These are phyloP conservation scores for Synanthedon tipuliformis DNA, from an alignment of 2,888 invertebrate species.

Conservation along the genomic window DNA sequence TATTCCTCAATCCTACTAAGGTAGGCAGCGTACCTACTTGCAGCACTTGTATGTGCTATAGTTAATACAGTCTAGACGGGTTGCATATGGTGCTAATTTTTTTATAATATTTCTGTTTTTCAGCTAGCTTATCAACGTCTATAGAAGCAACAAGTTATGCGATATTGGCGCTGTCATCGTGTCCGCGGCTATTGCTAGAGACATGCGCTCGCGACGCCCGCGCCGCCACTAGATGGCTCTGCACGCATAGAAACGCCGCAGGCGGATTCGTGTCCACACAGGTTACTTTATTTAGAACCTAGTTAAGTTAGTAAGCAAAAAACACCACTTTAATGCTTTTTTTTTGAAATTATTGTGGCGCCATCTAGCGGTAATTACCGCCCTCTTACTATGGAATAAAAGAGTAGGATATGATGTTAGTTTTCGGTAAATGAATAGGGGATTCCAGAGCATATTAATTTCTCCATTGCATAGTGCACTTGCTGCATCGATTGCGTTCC, in stretches of 20 bases:
- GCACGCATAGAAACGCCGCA: constrained; percentile 73
- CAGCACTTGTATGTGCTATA: too few species aligned
- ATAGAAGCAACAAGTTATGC: constrained; percentile 79
- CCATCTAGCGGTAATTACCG: background rate
- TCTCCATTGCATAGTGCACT: too few species aligned
- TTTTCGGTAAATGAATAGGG: too few species aligned
- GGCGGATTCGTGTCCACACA: constrained; percentile 84
- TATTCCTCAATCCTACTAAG: too few species aligned
- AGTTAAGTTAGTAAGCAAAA: background rate
- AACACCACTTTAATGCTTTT: background rate
- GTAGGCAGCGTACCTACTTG: too few species aligned
- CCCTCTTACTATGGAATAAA: too few species aligned
- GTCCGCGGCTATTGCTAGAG: constrained; percentile 48
- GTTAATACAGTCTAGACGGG: too few species aligned
- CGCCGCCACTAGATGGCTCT: constrained; percentile 78
- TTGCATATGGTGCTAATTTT: background rate
- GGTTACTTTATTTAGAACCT: constrained; percentile 31
- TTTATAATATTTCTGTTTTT: constrained; percentile 3
- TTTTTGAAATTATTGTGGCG: too few species aligned
- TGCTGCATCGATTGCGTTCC: too few species aligned
- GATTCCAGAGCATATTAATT: too few species aligned
- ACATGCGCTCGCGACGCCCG: constrained; percentile 62
- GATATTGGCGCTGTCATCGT: constrained; percentile 60
- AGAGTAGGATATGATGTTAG: too few species aligned
- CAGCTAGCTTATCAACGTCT: constrained; percentile 68